phyloP scores from a whole-genome alignment of 2,888 invertebrate genomes.

The Hydriomena furcata region DNA sequence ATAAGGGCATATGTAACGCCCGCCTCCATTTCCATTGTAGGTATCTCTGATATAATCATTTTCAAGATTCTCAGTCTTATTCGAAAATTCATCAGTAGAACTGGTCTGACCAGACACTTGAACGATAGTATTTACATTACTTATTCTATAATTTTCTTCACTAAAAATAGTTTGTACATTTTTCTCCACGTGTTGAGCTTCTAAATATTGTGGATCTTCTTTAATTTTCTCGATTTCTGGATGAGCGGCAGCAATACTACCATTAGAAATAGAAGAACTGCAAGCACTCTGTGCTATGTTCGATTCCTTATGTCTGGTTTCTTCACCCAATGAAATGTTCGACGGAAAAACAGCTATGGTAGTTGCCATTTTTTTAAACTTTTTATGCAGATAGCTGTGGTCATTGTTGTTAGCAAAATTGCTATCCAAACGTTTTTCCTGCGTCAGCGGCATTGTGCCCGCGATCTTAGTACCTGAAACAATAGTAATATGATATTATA shows the following conservation, averaged over 20 bases:
- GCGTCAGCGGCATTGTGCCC: constrained; percentile 77
- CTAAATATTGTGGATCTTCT: constrained; percentile 54
- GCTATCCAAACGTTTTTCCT: constrained; percentile 77
- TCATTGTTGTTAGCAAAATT: constrained; percentile 83
- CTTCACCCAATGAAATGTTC: constrained; percentile 59
- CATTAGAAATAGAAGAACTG: constrained; percentile 67
- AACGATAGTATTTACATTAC: constrained; percentile 77
- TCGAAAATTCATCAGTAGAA: constrained; percentile 79
- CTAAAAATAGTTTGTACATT: constrained; percentile 83
- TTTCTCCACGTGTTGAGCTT: constrained; percentile 59
- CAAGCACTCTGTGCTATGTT: constrained; percentile 58
- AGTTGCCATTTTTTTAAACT: constrained; percentile 94
- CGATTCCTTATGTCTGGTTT: constrained; percentile 61
- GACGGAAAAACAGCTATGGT: constrained; percentile 69
- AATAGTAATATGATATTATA: constrained; percentile 19
- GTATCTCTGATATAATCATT: constrained; percentile 78
- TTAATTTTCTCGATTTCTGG: constrained; percentile 78
- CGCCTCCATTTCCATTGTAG: constrained; percentile 74
- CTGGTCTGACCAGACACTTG: constrained; percentile 81
- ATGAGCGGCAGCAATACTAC: constrained; percentile 75
- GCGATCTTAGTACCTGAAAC: constrained; percentile 73
- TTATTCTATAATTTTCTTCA: constrained; percentile 73
- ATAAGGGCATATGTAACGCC: constrained; percentile 93
- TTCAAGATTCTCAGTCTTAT: constrained; percentile 82
- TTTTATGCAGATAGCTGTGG: constrained; percentile 94